Evolutionary conservation across 2,888 invertebrate species (phyloP).

Genomic region (Protonemura montana): DNA sequence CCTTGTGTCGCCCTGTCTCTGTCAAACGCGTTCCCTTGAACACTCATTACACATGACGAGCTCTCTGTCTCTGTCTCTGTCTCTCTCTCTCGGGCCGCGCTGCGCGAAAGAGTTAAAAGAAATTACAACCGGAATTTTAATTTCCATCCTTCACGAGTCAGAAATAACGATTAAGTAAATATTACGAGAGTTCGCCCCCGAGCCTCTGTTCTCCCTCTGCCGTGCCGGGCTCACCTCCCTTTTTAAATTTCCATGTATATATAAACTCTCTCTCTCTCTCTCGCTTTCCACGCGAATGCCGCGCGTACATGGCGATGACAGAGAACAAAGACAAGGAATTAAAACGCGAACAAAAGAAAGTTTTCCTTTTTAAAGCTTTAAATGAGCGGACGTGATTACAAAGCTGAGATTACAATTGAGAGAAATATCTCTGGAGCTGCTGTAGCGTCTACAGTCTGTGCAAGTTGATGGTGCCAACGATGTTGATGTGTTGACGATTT

Average conservation of each 20-base stretch:
- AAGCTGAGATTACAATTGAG: slow-evolving; percentile 12
- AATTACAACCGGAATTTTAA: slow-evolving; percentile 5
- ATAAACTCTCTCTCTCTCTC: slow-evolving; percentile 25
- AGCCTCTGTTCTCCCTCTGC: not conserved
- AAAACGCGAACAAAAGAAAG: slow-evolving; percentile 39
- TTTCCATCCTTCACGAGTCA: slow-evolving; percentile 12
- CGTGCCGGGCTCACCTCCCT: not conserved
- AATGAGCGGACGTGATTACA: slow-evolving; percentile 46
- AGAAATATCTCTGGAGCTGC: not conserved
- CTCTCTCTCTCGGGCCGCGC: not conserved
- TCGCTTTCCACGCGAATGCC: not conserved
- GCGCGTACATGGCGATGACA: not conserved
- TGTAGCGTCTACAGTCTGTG: not conserved
- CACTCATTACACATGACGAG: not conserved
- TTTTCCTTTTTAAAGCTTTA: slow-evolving; percentile 42
- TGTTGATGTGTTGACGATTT: no score
- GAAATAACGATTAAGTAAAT: slow-evolving; percentile 28
- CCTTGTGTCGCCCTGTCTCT: not conserved
- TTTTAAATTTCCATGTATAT: not conserved
- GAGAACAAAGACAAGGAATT: slow-evolving; percentile 38
- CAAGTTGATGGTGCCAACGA: no score
- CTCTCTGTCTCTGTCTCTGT: not conserved
- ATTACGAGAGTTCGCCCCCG: not conserved
- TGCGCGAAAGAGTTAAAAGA: not conserved
- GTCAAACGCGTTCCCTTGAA: not conserved